Evolutionary conservation across 2,888 invertebrate genomes (phyloP).

Genomic region (Zelleria hepariella): DNA sequence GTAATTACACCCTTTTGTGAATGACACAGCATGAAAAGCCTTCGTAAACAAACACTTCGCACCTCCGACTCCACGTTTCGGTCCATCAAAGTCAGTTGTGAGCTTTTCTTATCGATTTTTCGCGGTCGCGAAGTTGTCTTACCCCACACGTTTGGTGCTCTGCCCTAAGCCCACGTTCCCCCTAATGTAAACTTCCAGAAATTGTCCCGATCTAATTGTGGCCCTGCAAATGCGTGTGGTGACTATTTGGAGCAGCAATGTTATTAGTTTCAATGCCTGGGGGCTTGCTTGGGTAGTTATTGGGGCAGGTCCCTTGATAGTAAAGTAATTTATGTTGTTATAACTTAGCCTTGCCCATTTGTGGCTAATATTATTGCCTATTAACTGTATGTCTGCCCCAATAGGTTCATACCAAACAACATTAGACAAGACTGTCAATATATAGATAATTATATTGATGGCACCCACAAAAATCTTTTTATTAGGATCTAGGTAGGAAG

Average conservation of each 20-base stretch:
- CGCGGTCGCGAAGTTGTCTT: slow-evolving; percentile 9
- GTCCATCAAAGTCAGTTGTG: slow-evolving; percentile 11
- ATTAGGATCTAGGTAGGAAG: no score
- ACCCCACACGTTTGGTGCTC: slow-evolving; percentile 1
- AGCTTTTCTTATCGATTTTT: slow-evolving; percentile 32
- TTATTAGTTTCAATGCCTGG: neutral
- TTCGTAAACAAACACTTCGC: slow-evolving; percentile 21
- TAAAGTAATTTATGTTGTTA: neutral
- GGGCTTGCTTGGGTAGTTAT: neutral
- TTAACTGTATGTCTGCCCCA: no score
- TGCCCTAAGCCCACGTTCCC: neutral
- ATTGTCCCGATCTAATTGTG: neutral
- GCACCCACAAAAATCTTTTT: no score
- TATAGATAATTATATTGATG: no score
- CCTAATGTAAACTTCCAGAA: neutral
- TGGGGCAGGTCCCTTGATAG: neutral
- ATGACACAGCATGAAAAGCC: slow-evolving; percentile 41
- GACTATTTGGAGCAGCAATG: neutral
- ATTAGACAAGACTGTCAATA: no score
- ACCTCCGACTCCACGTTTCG: slow-evolving; percentile 12
- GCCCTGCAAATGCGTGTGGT: neutral
- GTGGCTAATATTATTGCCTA: neutral
- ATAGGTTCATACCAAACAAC: no score
- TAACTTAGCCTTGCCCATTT: neutral
- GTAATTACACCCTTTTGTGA: slow-evolving; percentile 56